Evolutionary conservation across 2,113 vertebrate species (phyloP), one percentile per base, ranked within the genome.

Genomic region (Oryzias celebensis): DNA sequence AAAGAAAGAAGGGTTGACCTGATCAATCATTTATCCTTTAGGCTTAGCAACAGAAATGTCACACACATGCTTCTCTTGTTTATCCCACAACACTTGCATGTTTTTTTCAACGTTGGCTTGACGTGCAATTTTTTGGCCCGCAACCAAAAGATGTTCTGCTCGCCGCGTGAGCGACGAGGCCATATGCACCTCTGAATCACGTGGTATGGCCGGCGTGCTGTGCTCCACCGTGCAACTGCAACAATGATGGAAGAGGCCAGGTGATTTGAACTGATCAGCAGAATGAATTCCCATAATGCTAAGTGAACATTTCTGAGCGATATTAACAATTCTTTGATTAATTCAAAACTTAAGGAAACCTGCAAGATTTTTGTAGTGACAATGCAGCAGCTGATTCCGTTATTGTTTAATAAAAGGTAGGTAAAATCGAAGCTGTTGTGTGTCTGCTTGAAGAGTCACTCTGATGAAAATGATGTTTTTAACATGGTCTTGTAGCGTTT

Each of bases 181-280:
- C 85, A 86, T 85, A 83, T 85, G 85, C 61, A 81, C 68, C 78
- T 64, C 79, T 85, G 84, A 87, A 85, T 85, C 85, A 83, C 74
- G 71, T 43, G 52, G 70, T 62, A 73, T 75, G 71, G 73, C 78
- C 79, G 28, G 65, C 83, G 57, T 7, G 80, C 77, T 73, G 81
- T 57, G 81, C 81, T 76, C 66, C 79, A 58, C 71, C 61, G 65
- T 76, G 68, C 79, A 65, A 61, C 75, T 67, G 58, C 80, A 79
- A 87, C 68, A 71, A 71, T 83, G 82, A 86, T 82, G 74, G 77
- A 85, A 66, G 78, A 84, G 80, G 57, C 78, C 82, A 82, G 74
- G 78, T 78, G 80, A 88, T 80, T 64, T 47, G 69, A 58, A 62
- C 56, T 60, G 70, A 60, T 28, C 67, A 57, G 63, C 76, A 65